Percentiles rank a stretch among this genome's conserved stretches.
These are phyloP conservation scores for Oreochromis niloticus DNA, from an alignment of 2,113 vertebrate genomes.

Conservation along the genomic window DNA sequence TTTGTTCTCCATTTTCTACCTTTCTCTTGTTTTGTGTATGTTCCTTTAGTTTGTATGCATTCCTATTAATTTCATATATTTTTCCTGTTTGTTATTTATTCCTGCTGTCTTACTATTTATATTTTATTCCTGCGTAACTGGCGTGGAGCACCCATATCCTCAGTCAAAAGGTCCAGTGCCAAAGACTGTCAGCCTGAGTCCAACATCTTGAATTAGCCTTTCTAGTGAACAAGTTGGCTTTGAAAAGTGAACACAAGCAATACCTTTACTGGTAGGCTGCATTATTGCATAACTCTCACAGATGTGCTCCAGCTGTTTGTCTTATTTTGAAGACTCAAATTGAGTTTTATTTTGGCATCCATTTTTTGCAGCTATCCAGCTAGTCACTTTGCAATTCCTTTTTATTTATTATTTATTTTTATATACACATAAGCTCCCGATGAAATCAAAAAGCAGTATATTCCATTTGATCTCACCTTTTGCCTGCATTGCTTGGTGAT, in stretches of 20 bases:
- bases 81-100: neutral
- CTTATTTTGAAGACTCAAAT: constrained; percentile 29
- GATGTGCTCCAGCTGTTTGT: constrained; percentile 52
- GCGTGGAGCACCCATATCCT: neutral
- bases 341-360: constrained; percentile 8
- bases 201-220: constrained; percentile 54
- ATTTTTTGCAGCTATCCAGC: constrained; percentile 14
- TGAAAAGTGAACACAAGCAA: neutral
- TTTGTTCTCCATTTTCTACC: neutral
- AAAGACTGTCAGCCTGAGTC: neutral
- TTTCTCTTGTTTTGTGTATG: neutral
- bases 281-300: constrained; percentile 27
- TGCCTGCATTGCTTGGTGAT: neutral
- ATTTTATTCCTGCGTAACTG: neutral
- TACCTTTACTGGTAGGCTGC: constrained; percentile 28
- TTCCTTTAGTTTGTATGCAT: neutral
- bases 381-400: neutral
- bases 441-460: neutral
- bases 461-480: neutral
- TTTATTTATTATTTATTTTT: neutral
- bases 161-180: constrained; percentile 6
- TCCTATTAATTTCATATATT: neutral
- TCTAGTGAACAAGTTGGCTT: constrained; percentile 10
- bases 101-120: neutral
- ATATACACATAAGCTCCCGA: neutral